phyloP scores from a whole-genome alignment of 2,113 vertebrate genomes.

The Scomber japonicus region DNA sequence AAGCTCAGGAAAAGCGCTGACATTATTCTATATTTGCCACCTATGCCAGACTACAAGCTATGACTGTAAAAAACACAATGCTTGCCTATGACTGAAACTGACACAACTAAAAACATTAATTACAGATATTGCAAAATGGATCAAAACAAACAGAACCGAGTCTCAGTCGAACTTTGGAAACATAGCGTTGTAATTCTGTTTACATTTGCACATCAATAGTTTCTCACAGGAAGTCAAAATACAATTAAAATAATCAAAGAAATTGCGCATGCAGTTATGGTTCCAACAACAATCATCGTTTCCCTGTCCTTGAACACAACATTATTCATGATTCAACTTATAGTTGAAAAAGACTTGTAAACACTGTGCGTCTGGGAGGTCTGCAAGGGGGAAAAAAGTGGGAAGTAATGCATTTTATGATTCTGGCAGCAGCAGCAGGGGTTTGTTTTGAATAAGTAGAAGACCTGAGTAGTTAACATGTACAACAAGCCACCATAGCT shows the following conservation, averaged over 20 bases:
- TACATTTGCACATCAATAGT: neutral
- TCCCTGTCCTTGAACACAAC: conserved; percentile 1
- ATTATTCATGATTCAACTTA: conserved; percentile 6
- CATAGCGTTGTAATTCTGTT: neutral
- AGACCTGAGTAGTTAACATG: conserved; percentile 8
- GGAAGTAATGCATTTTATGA: conserved; percentile 6
- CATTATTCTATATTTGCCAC: neutral
- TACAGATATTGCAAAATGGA: too few relatives aligned
- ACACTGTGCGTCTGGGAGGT: neutral
- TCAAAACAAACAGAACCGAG: too few relatives aligned
- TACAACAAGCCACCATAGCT: neutral
- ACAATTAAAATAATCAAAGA: conserved; percentile 1
- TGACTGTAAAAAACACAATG: neutral
- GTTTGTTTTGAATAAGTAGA: neutral
- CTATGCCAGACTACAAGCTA: neutral
- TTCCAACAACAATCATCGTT: neutral
- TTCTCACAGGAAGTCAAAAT: neutral
- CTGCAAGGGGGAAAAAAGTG: neutral
- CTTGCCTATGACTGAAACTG: neutral
- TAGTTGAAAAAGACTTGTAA: neutral
- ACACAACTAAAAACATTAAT: neutral
- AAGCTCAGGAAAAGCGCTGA: neutral
- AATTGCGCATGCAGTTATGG: neutral
- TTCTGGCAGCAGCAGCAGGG: neutral
- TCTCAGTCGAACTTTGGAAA: neutral